Evolutionary conservation across 2,797 vertebrate genomes (phyloP).

Genomic region (Aldrovandia affinis): DNA sequence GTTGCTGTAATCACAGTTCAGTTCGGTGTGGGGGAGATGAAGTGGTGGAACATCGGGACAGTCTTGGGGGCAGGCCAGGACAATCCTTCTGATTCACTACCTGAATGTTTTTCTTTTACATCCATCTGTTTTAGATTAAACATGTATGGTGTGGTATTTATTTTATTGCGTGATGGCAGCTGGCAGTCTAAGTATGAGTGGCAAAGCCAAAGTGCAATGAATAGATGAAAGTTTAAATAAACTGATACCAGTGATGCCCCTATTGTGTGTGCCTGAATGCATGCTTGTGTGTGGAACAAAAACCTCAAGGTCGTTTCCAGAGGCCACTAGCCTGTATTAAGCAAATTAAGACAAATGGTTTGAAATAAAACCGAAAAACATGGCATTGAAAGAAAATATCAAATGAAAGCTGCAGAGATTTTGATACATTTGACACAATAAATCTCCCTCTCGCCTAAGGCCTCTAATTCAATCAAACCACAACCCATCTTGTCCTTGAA

Average conservation of each 20-base stretch:
- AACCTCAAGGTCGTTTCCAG: background rate
- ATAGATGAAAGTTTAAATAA: background rate
- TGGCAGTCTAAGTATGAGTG: constrained; percentile 56
- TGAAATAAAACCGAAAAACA: background rate
- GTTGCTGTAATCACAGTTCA: constrained; percentile 16
- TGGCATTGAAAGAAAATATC: too few species aligned
- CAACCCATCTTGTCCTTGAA: background rate
- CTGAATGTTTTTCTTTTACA: background rate
- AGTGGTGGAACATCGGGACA: background rate
- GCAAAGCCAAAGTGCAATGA: constrained; percentile 33
- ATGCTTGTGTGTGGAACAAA: background rate
- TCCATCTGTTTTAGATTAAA: constrained; percentile 7
- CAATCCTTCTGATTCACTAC: too few species aligned
- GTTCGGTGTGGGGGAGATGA: background rate
- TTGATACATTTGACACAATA: too few species aligned
- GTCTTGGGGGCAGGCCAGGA: background rate
- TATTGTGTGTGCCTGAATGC: background rate
- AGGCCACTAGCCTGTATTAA: background rate
- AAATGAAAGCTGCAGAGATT: too few species aligned
- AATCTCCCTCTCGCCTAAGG: too few species aligned
- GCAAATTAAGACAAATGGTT: background rate
- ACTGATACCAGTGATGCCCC: background rate
- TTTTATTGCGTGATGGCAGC: constrained; percentile 60
- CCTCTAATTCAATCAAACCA: background rate
- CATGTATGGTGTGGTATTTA: constrained; percentile 47